phyloP scores from a whole-genome alignment of 2,113 vertebrate species.

The Octodon degus region DNA sequence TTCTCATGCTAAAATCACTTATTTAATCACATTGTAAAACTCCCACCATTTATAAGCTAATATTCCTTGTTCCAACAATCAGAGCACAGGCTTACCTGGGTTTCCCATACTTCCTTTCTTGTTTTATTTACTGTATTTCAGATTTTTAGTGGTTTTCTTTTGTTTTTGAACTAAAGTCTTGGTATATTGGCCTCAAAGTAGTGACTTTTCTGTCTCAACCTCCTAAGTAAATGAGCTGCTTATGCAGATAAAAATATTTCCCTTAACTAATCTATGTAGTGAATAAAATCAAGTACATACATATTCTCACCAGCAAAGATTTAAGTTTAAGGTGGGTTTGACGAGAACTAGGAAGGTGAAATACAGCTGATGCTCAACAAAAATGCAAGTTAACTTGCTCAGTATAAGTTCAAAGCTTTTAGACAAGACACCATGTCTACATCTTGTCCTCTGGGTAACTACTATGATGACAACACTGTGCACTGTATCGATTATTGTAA shows the following conservation, averaged over 20 bases:
- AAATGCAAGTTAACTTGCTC: not conserved
- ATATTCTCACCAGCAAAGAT: not conserved
- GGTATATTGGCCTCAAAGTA: not conserved
- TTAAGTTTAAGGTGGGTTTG: not conserved
- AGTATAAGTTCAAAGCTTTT: not conserved
- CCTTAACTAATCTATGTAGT: not conserved
- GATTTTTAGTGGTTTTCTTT: not conserved
- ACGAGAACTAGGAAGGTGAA: not conserved
- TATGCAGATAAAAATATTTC: not conserved
- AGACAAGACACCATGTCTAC: too few species aligned
- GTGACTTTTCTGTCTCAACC: not conserved
- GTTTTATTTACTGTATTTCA: not conserved
- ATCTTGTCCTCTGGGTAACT: too few species aligned
- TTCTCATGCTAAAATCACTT: not conserved
- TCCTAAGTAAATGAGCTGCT: not conserved
- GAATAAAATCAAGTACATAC: not conserved
- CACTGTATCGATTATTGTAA: too few species aligned
- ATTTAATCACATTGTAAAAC: not conserved
- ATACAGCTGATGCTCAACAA: not conserved
- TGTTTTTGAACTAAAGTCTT: not conserved
- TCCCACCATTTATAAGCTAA: not conserved
- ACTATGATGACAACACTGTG: too few species aligned
- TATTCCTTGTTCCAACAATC: not conserved
- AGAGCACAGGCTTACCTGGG: not conserved
- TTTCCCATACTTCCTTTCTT: not conserved